Conservation (phyloP, 2,888 invertebrate species). For the Pandemis cinnamomeana region DNA sequence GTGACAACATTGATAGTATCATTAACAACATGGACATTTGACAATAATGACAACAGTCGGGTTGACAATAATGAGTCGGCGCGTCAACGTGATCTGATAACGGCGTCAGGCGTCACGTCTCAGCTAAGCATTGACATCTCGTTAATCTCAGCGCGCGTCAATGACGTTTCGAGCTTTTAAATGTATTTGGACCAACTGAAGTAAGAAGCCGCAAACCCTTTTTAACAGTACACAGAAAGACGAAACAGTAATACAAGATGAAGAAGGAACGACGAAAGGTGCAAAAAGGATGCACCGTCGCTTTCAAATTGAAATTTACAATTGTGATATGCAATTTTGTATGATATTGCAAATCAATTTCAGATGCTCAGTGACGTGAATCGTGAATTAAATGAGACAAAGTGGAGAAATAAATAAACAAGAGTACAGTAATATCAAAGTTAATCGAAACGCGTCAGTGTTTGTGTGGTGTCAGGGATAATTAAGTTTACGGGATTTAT, state of each 20-base stretch:
- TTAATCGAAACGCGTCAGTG: too few relatives aligned
- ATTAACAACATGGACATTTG: constrained; percentile 35
- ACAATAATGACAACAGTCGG: constrained; percentile 35
- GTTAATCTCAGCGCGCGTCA: constrained; percentile 39
- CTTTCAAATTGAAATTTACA: too few relatives aligned
- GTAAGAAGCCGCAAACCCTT: constrained; percentile 1
- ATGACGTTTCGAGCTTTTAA: constrained; percentile 32
- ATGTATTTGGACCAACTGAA: constrained; percentile 13
- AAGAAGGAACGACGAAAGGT: neutral
- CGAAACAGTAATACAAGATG: neutral
- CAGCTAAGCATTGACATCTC: constrained; percentile 31
- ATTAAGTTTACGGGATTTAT: too few relatives aligned
- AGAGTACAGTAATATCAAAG: too few relatives aligned
- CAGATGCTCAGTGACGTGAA: too few relatives aligned
- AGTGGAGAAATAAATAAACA: too few relatives aligned
- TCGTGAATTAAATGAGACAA: too few relatives aligned
- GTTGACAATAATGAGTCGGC: constrained; percentile 40
- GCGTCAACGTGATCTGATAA: constrained; percentile 40
- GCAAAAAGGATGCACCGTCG: too few relatives aligned
- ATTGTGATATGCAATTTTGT: too few relatives aligned
- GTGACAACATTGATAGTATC: constrained; percentile 35
- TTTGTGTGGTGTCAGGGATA: too few relatives aligned
- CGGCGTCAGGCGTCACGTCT: constrained; percentile 41
- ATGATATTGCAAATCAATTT: too few relatives aligned
- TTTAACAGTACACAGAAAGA: neutral